These are phyloP conservation scores for Diadophis punctatus DNA, from an alignment of 2,113 vertebrate species.

Conservation along the genomic window DNA sequence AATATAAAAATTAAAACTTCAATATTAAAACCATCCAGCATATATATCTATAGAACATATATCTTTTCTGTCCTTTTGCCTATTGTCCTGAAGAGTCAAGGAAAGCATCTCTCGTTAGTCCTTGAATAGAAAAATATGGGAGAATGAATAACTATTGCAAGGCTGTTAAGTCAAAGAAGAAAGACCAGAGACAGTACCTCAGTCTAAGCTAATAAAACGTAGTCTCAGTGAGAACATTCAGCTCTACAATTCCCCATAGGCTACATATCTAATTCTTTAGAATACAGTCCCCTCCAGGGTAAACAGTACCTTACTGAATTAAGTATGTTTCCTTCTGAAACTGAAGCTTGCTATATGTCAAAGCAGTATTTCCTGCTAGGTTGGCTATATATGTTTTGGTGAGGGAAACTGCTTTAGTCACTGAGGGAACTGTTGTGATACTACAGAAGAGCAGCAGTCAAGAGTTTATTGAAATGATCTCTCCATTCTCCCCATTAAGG, in stretches of 20 bases:
- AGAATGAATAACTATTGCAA: not conserved
- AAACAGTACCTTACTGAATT: not conserved
- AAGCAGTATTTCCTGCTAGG: not conserved
- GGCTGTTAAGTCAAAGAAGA: not conserved
- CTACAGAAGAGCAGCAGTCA: not conserved
- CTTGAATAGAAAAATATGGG: not conserved
- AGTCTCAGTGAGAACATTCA: not conserved
- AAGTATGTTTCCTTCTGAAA: not conserved
- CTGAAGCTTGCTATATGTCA: not conserved
- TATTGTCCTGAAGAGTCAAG: not conserved
- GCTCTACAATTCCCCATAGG: not conserved
- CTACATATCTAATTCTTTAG: not conserved
- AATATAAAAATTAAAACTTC: no score
- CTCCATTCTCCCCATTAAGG: not conserved
- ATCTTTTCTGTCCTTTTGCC: not conserved
- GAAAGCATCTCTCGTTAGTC: not conserved
- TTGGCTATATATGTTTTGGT: not conserved
- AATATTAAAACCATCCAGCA: no score
- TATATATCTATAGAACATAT: no score
- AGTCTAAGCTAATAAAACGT: not conserved
- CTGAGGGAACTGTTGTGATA: not conserved
- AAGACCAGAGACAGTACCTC: not conserved
- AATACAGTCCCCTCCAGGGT: not conserved
- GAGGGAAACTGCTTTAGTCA: not conserved
- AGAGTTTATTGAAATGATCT: not conserved